Base-by-base conservation (phyloP, 2,888 invertebrate species). In the Cerceris ruficornis region DNA sequence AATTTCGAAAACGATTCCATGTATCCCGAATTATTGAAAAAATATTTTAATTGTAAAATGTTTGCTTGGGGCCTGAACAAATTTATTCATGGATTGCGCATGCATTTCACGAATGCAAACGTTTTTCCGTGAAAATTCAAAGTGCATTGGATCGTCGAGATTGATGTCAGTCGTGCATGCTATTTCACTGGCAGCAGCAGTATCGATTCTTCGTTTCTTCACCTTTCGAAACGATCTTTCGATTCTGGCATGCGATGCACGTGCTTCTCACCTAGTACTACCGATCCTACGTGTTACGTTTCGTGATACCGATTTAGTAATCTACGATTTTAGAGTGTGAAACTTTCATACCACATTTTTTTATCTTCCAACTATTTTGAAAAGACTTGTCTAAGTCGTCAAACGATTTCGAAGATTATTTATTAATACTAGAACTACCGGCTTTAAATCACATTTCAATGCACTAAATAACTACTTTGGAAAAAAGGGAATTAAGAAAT, bases 131-230 rank as follows among this genome's bases (percentile, higher is more conserved):
- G 17, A 6, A 54, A 65, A 52, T 65, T n/a, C 42, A 39, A 13
- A 14, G 52, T n/a, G 15, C 39, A 43, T n/a, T n/a, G 28, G 52
- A 42, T n/a, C 13, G 1, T 11, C 7, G 43, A 52, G 41, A 67
- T 67, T 59, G 67, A 71, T 67, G 58, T 46, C 17, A 62, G 72
- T 58, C 52, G 39, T 28, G 41, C 13, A 13, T 58, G 39, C 14
- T 39, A 58, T 39, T 43, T 57, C 43, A 57, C 2, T 11, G 59
- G 8, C n/a, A 7, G 17, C 15, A n/a, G 9, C 28, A 0, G 8
- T 68, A 74, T 74, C 60, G 77, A 69, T 57, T 50, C 11, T 41
- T 61, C 41, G 49, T 74, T 67, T 61, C 74, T 58, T 66, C 57
- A 43, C 55, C 59, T 67, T 75, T 57, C 50, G 54, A 54, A n/a